Conservation (phyloP, 2,113 vertebrate species). For the Pachypanchax playfairii region DNA sequence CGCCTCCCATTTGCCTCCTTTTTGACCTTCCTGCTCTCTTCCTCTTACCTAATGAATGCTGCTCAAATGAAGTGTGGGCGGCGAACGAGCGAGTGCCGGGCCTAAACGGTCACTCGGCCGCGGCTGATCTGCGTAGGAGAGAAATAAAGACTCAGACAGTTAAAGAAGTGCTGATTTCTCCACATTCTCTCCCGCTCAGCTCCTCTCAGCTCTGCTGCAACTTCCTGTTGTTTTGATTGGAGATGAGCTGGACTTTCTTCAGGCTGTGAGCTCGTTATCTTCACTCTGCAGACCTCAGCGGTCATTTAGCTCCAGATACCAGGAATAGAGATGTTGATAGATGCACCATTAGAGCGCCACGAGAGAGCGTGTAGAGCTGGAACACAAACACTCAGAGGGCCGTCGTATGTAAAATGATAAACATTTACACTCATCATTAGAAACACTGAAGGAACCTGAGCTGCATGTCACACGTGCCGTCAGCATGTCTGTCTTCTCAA, state of each 20-base stretch:
- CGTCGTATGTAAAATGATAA: too few relatives aligned
- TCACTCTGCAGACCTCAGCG: neutral
- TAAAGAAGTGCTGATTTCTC: constrained; percentile 51
- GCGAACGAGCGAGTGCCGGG: constrained; percentile 60
- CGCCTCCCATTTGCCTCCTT: constrained; percentile 27
- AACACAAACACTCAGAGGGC: neutral
- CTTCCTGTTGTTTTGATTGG: constrained; percentile 24
- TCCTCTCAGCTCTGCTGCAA: constrained; percentile 1
- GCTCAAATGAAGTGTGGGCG: constrained; percentile 78
- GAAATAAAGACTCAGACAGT: constrained; percentile 41
- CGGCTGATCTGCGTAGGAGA: constrained; percentile 72
- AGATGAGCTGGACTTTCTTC: neutral
- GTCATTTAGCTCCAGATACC: neutral
- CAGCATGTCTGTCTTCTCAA: too few relatives aligned
- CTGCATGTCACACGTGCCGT: too few relatives aligned
- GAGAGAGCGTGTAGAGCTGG: neutral
- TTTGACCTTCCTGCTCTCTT: constrained; percentile 48
- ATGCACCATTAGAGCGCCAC: constrained; percentile 5
- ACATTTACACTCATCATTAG: too few relatives aligned
- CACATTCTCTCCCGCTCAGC: neutral
- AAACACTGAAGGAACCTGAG: too few relatives aligned
- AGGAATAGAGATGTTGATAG: neutral
- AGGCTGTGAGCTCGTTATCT: constrained; percentile 28
- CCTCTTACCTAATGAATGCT: constrained; percentile 75
- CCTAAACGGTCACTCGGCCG: constrained; percentile 70